A percentile compares a stretch with the other conserved stretches of the same genome.
These are phyloP conservation scores for Yponomeuta plumbellus DNA, from an alignment of 2,888 invertebrate species.

Conservation along the genomic window DNA sequence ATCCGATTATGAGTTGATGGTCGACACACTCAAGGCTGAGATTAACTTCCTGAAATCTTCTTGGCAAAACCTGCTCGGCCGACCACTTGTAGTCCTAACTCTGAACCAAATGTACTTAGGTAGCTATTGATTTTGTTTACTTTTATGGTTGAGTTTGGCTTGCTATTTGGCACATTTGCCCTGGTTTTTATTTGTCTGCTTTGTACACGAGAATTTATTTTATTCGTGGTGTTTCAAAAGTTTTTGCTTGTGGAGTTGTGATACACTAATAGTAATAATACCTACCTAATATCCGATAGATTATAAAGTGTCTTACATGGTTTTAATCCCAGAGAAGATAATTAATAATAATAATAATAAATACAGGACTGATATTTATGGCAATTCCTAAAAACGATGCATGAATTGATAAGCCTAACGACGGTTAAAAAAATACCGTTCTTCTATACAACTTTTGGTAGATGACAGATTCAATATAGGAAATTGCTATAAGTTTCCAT, in stretches of 20 bases:
- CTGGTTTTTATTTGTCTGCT: neutral
- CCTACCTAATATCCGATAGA: no score
- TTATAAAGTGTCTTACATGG: no score
- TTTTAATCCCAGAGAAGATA: no score
- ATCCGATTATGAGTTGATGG: constrained; percentile 97
- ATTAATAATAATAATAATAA: no score
- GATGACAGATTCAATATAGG: no score
- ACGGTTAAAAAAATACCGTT: no score
- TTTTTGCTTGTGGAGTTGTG: neutral
- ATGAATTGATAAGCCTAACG: no score
- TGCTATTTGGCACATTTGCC: constrained; percentile 32
- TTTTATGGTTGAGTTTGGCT: constrained; percentile 32
- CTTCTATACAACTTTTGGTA: no score
- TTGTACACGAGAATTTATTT: neutral
- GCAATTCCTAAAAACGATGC: no score
- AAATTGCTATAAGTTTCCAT: no score
- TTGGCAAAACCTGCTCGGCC: constrained; percentile 98
- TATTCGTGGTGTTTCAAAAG: neutral
- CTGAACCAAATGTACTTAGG: constrained; percentile 93
- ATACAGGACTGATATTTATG: no score
- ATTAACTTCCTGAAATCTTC: constrained; percentile 98
- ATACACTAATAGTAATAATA: neutral
- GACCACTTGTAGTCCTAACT: constrained; percentile 95
- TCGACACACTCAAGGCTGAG: constrained; percentile 98
- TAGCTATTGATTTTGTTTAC: constrained; percentile 60